Conservation (phyloP, 1,140 invertebrate genomes). For the Papilio glaucus region DNA sequence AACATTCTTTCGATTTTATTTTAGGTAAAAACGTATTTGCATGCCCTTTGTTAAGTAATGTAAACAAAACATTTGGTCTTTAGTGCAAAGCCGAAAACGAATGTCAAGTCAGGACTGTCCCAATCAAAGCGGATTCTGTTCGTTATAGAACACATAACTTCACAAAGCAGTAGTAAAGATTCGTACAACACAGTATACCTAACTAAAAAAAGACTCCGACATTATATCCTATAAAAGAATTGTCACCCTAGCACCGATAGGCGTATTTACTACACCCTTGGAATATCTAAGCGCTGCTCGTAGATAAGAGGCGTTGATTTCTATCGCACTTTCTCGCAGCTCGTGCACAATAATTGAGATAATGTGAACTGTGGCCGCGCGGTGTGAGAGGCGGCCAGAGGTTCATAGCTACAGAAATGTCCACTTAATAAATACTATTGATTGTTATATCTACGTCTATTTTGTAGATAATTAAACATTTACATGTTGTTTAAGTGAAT, state of each 20-base stretch:
- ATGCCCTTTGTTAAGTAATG: too few species aligned
- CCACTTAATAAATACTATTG: not conserved
- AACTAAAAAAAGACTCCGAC: not conserved
- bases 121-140: too few species aligned
- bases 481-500: too few species aligned
- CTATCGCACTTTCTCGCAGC: constrained; percentile 24
- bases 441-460: too few species aligned
- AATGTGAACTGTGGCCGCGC: constrained; percentile 6
- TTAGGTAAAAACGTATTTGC: too few species aligned
- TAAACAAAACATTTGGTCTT: too few species aligned
- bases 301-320: constrained; percentile 26
- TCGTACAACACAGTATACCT: not conserved
- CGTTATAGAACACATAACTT: too few species aligned
- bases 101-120: too few species aligned
- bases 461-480: too few species aligned
- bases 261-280: constrained; percentile 18
- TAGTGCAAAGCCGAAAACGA: too few species aligned
- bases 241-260: not conserved
- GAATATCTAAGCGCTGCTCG: not conserved
- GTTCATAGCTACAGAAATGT: not conserved
- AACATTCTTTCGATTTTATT: not conserved
- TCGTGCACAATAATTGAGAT: constrained; percentile 18
- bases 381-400: not conserved
- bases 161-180: too few species aligned
- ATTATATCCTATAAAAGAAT: not conserved